Base-by-base conservation (phyloP, 2,797 vertebrate species). In the Eulemur albifrons region DNA sequence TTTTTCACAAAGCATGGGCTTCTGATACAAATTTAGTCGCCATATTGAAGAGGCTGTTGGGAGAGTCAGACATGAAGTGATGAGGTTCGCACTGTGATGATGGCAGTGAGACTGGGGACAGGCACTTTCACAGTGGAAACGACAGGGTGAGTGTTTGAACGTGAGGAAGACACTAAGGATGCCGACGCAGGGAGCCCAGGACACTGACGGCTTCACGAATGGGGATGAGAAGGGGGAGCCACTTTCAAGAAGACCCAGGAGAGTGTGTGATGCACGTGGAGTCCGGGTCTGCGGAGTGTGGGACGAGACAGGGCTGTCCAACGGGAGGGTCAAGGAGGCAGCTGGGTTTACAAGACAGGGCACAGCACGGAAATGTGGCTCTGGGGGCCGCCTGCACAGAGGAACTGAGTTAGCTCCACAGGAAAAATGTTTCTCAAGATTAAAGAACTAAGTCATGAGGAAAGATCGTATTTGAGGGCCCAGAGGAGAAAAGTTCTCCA, bases 1-100 rank as follows among this genome's bases (percentile, higher is more conserved):
- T 52, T 20, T 63, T 86, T 79, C n/a, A 94, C 17, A 94, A 84
- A 87, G 61, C 27, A 54, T 6, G n/a, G 32, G 17, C 21, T 90
- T 81, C 45, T 81, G 38, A 45, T 20, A 79, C 50, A 84, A 70
- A 84, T 54, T 83, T 18, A 88, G 69, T 13, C 50, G 15, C 38
- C 23, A 23, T 21, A 32, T 14, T 69, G 35, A 59, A 38, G 57
- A 85, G 43, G 25, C 23, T 6, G 11, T 45, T 52, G 52, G 52
- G 4, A 65, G 12, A 70, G 45, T 38, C 30, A 50, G 7, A 54
- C 27, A 43, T 23, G 32, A 76, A 86, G 32, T 18, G 32, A 38
- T 38, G 27, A 91, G 67, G 11, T 75, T n/a, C 80, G 69, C 40
- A 35, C 65, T 80, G 30, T 17, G 70, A 65, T 2, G 12, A 43